Evolutionary conservation across 30 jellyfish, hydroid and myxozoan genomes (phyloP).

Genomic region (Aurelia aurita complex sp. Pacific): DNA sequence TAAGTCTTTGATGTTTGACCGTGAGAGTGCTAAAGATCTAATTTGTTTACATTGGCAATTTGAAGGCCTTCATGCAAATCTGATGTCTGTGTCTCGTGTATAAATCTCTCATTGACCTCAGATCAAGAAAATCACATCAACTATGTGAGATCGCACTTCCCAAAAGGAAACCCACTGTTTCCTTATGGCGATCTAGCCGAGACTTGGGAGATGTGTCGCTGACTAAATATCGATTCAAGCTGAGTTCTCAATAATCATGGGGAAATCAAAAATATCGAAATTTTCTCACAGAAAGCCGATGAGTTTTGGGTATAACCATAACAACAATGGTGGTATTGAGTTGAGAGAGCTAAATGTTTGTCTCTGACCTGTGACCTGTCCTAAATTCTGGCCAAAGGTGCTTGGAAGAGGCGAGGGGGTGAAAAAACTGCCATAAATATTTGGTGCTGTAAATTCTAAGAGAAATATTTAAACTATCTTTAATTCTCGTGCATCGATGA

Average conservation of each 20-base stretch:
- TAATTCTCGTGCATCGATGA: too few relatives aligned
- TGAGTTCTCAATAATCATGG: slow-evolving; percentile 15
- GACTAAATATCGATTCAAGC: slow-evolving; percentile 48
- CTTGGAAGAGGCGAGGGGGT: too few relatives aligned
- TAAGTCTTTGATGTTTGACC: slow-evolving; percentile 9
- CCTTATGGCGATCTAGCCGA: slow-evolving; percentile 60
- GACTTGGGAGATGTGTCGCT: slow-evolving; percentile 41
- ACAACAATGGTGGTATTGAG: too few relatives aligned
- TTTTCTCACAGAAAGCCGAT: too few relatives aligned
- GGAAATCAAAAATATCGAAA: too few relatives aligned
- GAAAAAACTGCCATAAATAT: too few relatives aligned
- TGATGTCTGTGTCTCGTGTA: slow-evolving; percentile 53
- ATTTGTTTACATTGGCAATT: slow-evolving; percentile 64
- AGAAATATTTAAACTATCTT: too few relatives aligned
- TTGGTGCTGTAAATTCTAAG: too few relatives aligned
- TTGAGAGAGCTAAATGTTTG: too few relatives aligned
- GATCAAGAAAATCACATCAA: slow-evolving; percentile 35
- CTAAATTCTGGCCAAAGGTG: too few relatives aligned
- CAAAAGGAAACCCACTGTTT: slow-evolving; percentile 78
- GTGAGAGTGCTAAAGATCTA: slow-evolving; percentile 8
- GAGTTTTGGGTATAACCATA: too few relatives aligned
- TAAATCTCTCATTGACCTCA: slow-evolving; percentile 62
- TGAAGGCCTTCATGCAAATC: slow-evolving; percentile 72
- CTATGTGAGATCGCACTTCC: slow-evolving; percentile 64
- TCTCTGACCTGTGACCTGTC: too few relatives aligned